Percentiles rank a stretch among this genome's conserved stretches.
Evolutionary conservation across 2,113 vertebrate species (phyloP).

Genomic region (Cyanoramphus novaezelandiae): DNA sequence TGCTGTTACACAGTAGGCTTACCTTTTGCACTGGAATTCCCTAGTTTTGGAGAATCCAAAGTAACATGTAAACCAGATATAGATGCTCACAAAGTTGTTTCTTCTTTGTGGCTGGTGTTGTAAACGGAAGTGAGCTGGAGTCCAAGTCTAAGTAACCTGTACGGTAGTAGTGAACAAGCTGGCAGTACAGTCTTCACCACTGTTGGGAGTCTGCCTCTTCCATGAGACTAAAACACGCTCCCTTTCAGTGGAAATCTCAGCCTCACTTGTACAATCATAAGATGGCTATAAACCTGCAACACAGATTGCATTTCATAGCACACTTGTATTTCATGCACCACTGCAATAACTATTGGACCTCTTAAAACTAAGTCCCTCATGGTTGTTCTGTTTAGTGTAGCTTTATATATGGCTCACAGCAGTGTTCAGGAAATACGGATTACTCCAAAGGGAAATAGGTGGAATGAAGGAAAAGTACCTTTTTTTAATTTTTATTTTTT

Average conservation of each 20-base stretch:
- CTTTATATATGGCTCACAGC: constrained; percentile 79
- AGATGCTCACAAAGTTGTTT: constrained; percentile 13
- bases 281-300: constrained; percentile 64
- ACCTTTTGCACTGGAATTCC: constrained; percentile 40
- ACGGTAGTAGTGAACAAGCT: constrained; percentile 15
- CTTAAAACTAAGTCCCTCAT: constrained; percentile 68
- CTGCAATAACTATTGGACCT: constrained; percentile 70
- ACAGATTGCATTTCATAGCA: constrained; percentile 62
- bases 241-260: constrained; percentile 70
- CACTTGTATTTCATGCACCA: constrained; percentile 60
- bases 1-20: constrained; percentile 56
- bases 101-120: constrained; percentile 50
- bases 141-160: constrained; percentile 8
- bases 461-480: constrained; percentile 75
- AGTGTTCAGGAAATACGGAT: constrained; percentile 74
- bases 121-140: constrained; percentile 64
- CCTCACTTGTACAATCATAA: constrained; percentile 59
- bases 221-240: constrained; percentile 25
- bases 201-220: constrained; percentile 44
- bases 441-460: constrained; percentile 74
- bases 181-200: constrained; percentile 15
- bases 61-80: constrained; percentile 36
- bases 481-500: not conserved
- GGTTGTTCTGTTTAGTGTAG: constrained; percentile 61
- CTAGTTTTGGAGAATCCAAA: not conserved